phyloP scores from a whole-genome alignment of 2,888 invertebrate genomes.

The Athalia cordata region DNA sequence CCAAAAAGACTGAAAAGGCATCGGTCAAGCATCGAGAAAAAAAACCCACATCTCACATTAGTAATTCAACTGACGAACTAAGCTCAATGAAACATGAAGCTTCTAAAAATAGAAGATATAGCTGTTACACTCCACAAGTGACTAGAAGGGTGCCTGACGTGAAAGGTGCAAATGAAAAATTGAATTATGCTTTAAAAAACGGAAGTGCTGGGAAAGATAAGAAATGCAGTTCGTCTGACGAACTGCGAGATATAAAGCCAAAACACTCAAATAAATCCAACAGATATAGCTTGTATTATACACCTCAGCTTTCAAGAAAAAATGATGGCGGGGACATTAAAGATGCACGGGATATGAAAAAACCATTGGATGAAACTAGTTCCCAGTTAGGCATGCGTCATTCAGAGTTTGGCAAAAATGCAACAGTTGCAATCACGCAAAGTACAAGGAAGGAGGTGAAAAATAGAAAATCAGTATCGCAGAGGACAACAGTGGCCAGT shows the following conservation, averaged over 20 bases:
- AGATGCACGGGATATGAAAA: background rate
- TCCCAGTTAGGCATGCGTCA: background rate
- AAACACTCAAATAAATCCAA: slow-evolving; percentile 58
- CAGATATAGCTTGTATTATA: slow-evolving; percentile 66
- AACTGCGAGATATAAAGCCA: slow-evolving; percentile 60
- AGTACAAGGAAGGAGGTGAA: slow-evolving; percentile 33
- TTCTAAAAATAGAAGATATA: slow-evolving; percentile 57
- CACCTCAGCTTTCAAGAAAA: slow-evolving; percentile 65
- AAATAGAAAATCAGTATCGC: slow-evolving; percentile 58
- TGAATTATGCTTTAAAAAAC: slow-evolving; percentile 45
- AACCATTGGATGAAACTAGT: slow-evolving; percentile 51
- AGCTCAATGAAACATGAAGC: slow-evolving; percentile 43
- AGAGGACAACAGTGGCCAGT: slow-evolving; percentile 58
- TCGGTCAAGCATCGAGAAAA: slow-evolving; percentile 59
- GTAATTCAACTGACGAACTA: slow-evolving; percentile 35
- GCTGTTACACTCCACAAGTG: slow-evolving; percentile 56
- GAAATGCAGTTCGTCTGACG: slow-evolving; percentile 62
- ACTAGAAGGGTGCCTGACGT: slow-evolving; percentile 52
- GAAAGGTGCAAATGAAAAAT: slow-evolving; percentile 27
- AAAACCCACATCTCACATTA: slow-evolving; percentile 48
- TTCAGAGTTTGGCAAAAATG: slow-evolving; percentile 16
- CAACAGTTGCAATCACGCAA: background rate
- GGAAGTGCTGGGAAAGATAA: slow-evolving; percentile 49
- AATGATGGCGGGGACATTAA: slow-evolving; percentile 56
- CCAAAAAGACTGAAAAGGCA: slow-evolving; percentile 55